Conservation (phyloP, 2,888 invertebrate genomes). For the Sphaeridia pumilis region DNA sequence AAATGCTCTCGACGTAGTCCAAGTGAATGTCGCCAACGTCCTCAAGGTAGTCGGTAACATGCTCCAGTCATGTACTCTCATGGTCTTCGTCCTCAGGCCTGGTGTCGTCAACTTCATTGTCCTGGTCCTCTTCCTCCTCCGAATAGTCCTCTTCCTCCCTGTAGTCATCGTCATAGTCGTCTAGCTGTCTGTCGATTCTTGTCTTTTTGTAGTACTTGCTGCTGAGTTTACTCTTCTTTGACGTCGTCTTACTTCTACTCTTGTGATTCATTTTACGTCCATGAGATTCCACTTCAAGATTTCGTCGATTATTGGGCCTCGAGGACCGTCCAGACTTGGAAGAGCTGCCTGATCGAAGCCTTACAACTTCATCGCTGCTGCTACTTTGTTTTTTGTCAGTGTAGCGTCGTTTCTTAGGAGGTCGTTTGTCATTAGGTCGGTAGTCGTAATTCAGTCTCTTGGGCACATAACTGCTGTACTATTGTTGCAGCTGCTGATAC, state of each 20-base stretch:
- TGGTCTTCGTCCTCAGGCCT: too few relatives aligned
- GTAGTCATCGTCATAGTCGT: not conserved
- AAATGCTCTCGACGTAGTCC: not conserved
- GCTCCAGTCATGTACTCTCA: not conserved
- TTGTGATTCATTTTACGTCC: not conserved
- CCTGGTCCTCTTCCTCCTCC: not conserved
- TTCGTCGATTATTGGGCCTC: not conserved
- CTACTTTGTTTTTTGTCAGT: not conserved
- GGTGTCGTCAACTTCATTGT: not conserved
- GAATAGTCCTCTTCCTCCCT: not conserved
- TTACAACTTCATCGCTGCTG: not conserved
- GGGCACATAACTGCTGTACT: too few relatives aligned
- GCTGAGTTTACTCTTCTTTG: not conserved
- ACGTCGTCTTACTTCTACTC: not conserved
- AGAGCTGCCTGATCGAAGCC: not conserved
- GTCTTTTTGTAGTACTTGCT: not conserved
- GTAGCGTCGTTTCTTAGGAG: not conserved
- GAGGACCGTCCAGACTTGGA: not conserved
- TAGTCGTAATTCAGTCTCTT: too few relatives aligned
- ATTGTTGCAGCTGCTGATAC: not conserved
- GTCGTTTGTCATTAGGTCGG: not conserved
- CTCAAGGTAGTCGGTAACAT: conserved; percentile 5
- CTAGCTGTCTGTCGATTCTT: not conserved
- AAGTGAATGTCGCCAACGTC: not conserved
- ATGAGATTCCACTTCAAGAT: not conserved